Base-by-base conservation (phyloP, 2,888 invertebrate genomes). In the Netelia melanura region DNA sequence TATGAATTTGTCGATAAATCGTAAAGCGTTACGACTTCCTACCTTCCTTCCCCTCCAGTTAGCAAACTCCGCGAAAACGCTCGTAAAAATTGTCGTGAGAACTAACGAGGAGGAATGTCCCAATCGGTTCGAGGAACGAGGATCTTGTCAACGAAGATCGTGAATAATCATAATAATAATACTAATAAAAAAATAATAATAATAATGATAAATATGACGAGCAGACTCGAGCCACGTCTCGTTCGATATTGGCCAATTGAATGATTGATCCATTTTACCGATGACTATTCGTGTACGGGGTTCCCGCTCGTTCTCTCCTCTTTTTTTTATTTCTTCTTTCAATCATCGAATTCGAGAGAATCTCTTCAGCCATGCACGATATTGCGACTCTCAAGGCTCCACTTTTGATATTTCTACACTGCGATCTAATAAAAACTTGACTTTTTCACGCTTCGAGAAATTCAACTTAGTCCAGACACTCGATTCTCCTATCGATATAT, bases 211-310 rank as follows among this genome's bases (percentile, higher is more conserved):
- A n/a, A 5, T 38, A 62, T n/a, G 3, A 58, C 17, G 58, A 58
- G 17, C n/a, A 14, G 48, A 48, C 14, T 1, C 48, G 1, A n/a
- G 11, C 58, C 9, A 43, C 77, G 67, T 61, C 17, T 65, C 52
- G 48, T 64, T 8, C 21, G 25, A 23, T 48, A 62, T 58, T 30
- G 38, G 11, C 10, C 72, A 72, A 82, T 82, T 82, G 82, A 30
- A 80, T 65, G 62, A 83, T 79, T 75, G 80, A 75, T 56, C 48
- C 56, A 64, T 74, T 80, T 30, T 65, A 14, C 54, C 25, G 43
- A 56, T 54, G 23, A 30, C 30, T 30, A 30, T 30, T 30, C 5
- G 6, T 30, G 30, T 30, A 30, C 30, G 67, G 58, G 30, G 44
- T 67, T 43, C 23, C 9, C 10, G 25, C 54, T 54, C 25, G 38